Evolutionary conservation across 2,113 vertebrate genomes (phyloP), one percentile per base, ranked within the genome.

Genomic region (Buteo buteo): DNA sequence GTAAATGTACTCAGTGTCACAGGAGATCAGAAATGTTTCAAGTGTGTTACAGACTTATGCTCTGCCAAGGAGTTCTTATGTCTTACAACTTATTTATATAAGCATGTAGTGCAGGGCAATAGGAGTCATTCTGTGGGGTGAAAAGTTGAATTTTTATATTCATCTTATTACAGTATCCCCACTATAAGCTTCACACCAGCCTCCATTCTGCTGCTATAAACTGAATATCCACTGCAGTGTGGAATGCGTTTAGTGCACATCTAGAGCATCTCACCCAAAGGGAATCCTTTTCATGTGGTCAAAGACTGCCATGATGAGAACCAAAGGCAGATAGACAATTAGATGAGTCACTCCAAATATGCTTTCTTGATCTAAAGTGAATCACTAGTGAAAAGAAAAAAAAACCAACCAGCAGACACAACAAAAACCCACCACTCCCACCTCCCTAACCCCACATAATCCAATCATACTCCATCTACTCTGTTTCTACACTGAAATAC

Each of bases 161-260:
- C 7, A 16, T 2, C 19, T 81, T 45, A 45, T 50, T 64, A 16
- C 4, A 45, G 11, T 25, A 76, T 50, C 17, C 20, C 66, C 7
- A 36, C 42, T 59, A 13, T 28, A 74, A 44, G 13, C 2, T 45
- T 61, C 34, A 52, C 7, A 74, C 9, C 36, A 80, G 11, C 34
- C 21, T 62, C 66, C 32, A 9, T 24, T 26, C 24, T 71, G 9
- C 26, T 76, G 18, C 70, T 67, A 34, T 40, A 82, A 16, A 26
- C 22, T 44, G 29, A 52, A 38, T 67, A 31, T 32, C 29, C 28
- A 25, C 34, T 31, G 18, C 13, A 70, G 5, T 3, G 7, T 57
- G 64, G 16, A 82, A 44, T 16, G 47, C 0, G 0, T 49, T 62
- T 49, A 8, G 12, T 59, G 14, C 2, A 2, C 1, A 10, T 21